These are phyloP conservation scores for Plagiodera versicolora DNA, from an alignment of 2,888 invertebrate species.

Conservation along the genomic window DNA sequence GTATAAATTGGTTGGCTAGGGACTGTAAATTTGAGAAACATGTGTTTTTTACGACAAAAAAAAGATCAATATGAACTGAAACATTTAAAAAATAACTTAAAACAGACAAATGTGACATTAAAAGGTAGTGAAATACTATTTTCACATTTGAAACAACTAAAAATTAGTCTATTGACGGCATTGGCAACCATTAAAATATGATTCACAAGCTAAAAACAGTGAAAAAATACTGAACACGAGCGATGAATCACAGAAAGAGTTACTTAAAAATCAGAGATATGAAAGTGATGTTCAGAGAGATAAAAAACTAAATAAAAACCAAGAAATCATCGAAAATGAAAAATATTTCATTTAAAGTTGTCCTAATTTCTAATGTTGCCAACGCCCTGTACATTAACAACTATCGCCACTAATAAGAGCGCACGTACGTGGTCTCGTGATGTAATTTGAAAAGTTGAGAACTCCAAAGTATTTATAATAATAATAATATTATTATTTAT, in stretches of 20 bases:
- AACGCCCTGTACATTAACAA: conserved; percentile 15
- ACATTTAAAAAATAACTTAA: conserved; percentile 23
- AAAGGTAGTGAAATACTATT: conserved; percentile 17
- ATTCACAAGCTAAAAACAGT: neutral
- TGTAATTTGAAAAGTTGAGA: conserved; percentile 34
- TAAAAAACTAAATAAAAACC: neutral
- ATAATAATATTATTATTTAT: too few relatives aligned
- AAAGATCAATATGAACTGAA: conserved; percentile 12
- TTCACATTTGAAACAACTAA: conserved; percentile 27
- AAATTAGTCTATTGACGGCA: conserved; percentile 22
- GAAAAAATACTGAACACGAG: conserved; percentile 21
- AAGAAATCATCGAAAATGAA: neutral
- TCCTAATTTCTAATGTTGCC: conserved; percentile 10
- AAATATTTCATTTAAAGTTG: neutral
- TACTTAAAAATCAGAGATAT: neutral
- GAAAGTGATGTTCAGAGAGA: neutral
- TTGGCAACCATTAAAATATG: conserved; percentile 9
- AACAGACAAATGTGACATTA: conserved; percentile 23
- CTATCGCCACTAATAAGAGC: conserved; percentile 9
- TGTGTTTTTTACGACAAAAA: neutral
- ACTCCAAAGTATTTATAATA: conserved; percentile 30
- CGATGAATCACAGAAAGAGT: conserved; percentile 4
- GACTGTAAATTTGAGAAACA: too few relatives aligned
- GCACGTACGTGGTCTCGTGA: conserved; percentile 26
- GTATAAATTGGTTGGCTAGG: conserved; percentile 14